Base-by-base conservation (phyloP, 1,140 invertebrate species). In the Drosophila nannoptera region DNA sequence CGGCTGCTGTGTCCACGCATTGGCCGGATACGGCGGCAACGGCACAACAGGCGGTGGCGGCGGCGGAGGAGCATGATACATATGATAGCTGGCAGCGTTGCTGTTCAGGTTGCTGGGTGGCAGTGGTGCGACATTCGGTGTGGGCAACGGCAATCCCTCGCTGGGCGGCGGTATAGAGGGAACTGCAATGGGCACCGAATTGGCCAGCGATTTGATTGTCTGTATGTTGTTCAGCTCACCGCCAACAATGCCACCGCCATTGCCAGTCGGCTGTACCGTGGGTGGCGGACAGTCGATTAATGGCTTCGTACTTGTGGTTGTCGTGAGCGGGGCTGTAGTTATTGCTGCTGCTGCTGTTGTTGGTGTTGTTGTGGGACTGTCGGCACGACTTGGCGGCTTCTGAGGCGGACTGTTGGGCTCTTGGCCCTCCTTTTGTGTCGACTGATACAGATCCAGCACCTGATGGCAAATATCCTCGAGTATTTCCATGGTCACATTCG, bases 391-490 rank as follows among this genome's bases (percentile, higher is more conserved):
- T 11, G 91, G 89, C 48, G 91, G 90, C 73, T 90, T 88, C 65
- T 90, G 88, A 0, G 93, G 93, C 58, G 93, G 93, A 67, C 93
- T 94, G 70, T 92, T 92, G 3, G 91, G 90, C 29, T 91, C 87
- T 31, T 89, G 87, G 2, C 56, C 61, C 5, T 89, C 72, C 46
- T 91, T 90, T 71, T 93, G 91, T 7, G 93, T 91, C 87, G 93
- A 92, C 14, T 94, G 94, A 90, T 96, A 96, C 45, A 96, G 90
- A 90, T 98, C 96, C 54, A 98, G 89, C 6, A 93, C 93, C 92
- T 99, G 97, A 91, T 99, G 98, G 87, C 98, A 99, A 75, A 99
- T 98, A 91, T 98, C 97, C 92, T 99, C 98, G 56, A 99, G 91
- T 22, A 99, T 91, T 87, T 98, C 97, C 92, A 97, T 96, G 0